These are phyloP conservation scores for Mormyrus lacerda DNA, from an alignment of 2,113 vertebrate species.

Conservation along the genomic window DNA sequence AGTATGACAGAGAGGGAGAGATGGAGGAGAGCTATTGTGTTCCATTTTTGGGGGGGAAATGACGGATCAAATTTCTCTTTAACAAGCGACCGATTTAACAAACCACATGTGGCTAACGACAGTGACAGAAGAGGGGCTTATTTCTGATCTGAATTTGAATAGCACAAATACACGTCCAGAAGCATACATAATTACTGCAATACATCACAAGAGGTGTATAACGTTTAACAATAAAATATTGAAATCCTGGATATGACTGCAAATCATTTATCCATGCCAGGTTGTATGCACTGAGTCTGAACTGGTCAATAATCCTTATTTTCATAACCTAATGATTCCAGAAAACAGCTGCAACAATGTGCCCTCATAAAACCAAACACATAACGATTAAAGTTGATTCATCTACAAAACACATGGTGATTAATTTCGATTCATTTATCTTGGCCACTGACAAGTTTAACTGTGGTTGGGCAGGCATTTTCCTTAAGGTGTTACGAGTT, in stretches of 20 bases:
- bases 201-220: neutral
- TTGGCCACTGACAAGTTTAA: neutral
- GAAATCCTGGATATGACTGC: neutral
- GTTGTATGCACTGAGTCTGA: neutral
- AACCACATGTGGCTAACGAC: conserved; percentile 46
- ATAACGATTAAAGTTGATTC: neutral
- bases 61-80: conserved; percentile 52
- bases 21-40: conserved; percentile 37
- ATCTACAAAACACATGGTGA: neutral
- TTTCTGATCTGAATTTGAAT: conserved; percentile 27
- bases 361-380: neutral
- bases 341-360: neutral
- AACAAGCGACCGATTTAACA: conserved; percentile 52
- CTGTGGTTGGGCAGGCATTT: neutral
- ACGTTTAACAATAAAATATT: neutral
- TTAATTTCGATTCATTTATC: neutral
- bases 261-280: neutral
- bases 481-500: neutral
- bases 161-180: conserved; percentile 27
- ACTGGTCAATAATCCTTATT: conserved; percentile 12
- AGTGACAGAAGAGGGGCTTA: conserved; percentile 39
- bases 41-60: conserved; percentile 40
- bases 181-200: conserved; percentile 1
- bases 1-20: conserved; percentile 8
- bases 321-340: neutral